Evolutionary conservation across 1,140 invertebrate genomes (phyloP).

Genomic region (Drosophila mojavensis): DNA sequence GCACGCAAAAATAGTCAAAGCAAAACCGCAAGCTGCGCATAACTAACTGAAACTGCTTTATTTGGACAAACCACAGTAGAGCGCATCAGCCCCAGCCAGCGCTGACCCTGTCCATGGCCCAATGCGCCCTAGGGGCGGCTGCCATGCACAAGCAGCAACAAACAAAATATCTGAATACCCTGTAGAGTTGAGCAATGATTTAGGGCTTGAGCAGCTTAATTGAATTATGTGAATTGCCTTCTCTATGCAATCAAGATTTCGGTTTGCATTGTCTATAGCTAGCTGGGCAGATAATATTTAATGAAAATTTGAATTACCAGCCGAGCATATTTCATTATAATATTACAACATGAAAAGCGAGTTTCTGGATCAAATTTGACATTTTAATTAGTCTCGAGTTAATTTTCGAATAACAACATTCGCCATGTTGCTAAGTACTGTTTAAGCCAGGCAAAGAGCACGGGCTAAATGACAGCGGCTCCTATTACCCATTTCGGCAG

Average conservation of each 20-base stretch:
- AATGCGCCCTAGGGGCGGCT: too few relatives aligned
- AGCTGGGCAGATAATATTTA: too few relatives aligned
- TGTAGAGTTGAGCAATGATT: conserved; percentile 35
- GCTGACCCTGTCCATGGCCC: background rate
- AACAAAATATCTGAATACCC: conserved; percentile 48
- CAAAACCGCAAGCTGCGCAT: conserved; percentile 78
- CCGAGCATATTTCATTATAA: too few relatives aligned
- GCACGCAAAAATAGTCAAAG: conserved; percentile 79
- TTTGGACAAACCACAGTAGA: conserved; percentile 66
- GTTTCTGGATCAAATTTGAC: too few relatives aligned
- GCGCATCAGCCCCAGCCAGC: conserved; percentile 8
- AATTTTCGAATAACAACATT: background rate
- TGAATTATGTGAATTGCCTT: background rate
- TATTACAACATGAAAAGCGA: too few relatives aligned
- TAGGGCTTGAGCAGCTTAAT: background rate
- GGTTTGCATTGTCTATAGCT: too few relatives aligned
- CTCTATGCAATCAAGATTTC: too few relatives aligned
- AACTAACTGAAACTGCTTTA: conserved; percentile 79
- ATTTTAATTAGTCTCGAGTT: background rate
- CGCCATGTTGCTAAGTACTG: conserved; percentile 20
- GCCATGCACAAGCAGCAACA: conserved; percentile 22
- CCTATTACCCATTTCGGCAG: conserved; percentile 30
- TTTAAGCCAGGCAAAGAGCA: conserved; percentile 4
- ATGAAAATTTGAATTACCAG: too few relatives aligned
- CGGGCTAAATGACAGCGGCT: background rate